Evolutionary conservation across 2,113 vertebrate genomes (phyloP), one percentile per base, ranked within the genome.

Genomic region (Aplodontia rufa): DNA sequence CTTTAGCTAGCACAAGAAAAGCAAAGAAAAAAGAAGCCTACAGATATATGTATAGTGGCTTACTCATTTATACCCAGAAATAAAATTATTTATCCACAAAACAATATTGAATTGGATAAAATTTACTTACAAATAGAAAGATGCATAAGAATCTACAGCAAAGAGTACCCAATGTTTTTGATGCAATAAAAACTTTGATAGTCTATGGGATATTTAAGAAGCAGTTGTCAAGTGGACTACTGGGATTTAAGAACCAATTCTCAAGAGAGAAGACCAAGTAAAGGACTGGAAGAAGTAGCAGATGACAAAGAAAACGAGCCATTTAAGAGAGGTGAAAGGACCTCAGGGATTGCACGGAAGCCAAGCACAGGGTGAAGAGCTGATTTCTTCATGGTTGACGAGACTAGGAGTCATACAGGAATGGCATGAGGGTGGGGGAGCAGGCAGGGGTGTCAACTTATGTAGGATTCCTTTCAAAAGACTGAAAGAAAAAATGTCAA

Each of bases 1-100:
- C 40, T 93, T 30, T 62, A 87, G 22, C 8, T 75, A 85, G 20
- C 22, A 92, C 6, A 74, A 60, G 51, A 75, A 91, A 72, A 90
- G 32, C 19, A 49, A 47, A 14, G 10, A 40, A 91, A 42, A 87
- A 35, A 42, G n/a, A 71, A 47, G 3, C 5, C 32, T 1, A 66
- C 53, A 4, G 10, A 2, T 13, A 28, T 58, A 45, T 51, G 62
- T 40, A 20, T 5, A 69, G 28, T 64, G 28, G 5, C 4, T 10
- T 47, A 32, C 14, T 62, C 19, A 81, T 75, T 69, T 62, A 28
- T 40, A 95, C 55, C 85, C 42, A 93, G 11, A 91, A 81, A 69
- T 89, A 64, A 4, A 96, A 72, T 49, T 76, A 83, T 91, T 75
- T 88, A 72, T 71, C 28, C 49, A 76, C 45, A 93, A 89, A 87